These are phyloP conservation scores for Lethocerus indicus DNA, from an alignment of 1,140 invertebrate genomes.

Conservation along the genomic window DNA sequence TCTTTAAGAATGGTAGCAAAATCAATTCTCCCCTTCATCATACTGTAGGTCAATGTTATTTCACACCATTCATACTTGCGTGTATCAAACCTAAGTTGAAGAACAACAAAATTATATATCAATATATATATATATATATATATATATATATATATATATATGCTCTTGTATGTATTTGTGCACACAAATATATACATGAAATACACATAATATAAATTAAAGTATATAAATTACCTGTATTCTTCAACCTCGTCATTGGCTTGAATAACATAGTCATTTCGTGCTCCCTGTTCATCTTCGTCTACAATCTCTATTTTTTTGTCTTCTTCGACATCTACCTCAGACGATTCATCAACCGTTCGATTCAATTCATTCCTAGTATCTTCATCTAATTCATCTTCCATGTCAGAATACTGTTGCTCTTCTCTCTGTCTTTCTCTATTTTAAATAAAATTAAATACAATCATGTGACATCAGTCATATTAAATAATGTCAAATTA, in stretches of 20 bases:
- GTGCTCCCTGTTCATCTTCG: slow-evolving; percentile 27
- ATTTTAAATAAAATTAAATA: slow-evolving; percentile 1
- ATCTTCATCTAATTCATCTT: slow-evolving; percentile 25
- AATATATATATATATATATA: not conserved
- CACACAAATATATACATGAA: not conserved
- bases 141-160: not conserved
- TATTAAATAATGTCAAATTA: too few species aligned
- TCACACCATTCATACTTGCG: slow-evolving; percentile 26
- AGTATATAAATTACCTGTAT: slow-evolving; percentile 3
- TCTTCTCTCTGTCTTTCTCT: slow-evolving; percentile 13
- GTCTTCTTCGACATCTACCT: slow-evolving; percentile 36
- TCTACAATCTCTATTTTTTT: slow-evolving; percentile 31
- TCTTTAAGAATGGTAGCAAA: slow-evolving; percentile 59
- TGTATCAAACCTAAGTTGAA: slow-evolving; percentile 16
- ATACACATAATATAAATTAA: not conserved
- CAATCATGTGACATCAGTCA: too few species aligned
- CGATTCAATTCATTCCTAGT: slow-evolving; percentile 23
- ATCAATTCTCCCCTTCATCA: slow-evolving; percentile 50
- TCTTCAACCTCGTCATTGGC: slow-evolving; percentile 25
- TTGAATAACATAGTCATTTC: slow-evolving; percentile 1
- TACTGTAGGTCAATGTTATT: slow-evolving; percentile 38
- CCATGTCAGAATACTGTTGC: slow-evolving; percentile 18
- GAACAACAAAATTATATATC: not conserved
- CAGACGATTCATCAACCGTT: slow-evolving; percentile 22
- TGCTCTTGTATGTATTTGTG: not conserved